Evolutionary conservation across 2,797 vertebrate genomes (phyloP).

Genomic region (Hoplostethus atlanticus): DNA sequence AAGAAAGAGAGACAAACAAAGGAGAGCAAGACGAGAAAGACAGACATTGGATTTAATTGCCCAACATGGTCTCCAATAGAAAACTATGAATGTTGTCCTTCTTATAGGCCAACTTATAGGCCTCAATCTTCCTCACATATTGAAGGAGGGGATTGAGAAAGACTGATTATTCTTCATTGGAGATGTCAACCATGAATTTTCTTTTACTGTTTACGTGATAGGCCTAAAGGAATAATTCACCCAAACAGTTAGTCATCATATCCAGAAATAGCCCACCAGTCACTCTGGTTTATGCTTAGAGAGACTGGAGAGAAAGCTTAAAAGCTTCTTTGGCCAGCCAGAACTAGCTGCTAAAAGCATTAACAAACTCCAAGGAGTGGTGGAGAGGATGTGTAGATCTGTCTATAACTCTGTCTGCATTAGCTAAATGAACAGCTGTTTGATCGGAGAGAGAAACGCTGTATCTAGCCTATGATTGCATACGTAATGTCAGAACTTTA

Average conservation of each 20-base stretch:
- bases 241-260: constrained; percentile 43
- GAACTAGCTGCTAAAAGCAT: constrained; percentile 52
- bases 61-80: too few species aligned
- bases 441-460: constrained; percentile 28
- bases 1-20: neutral
- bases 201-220: constrained; percentile 32
- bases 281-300: constrained; percentile 52
- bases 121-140: neutral
- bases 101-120: too few species aligned
- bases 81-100: too few species aligned
- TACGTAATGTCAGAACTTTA: constrained; percentile 35
- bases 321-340: constrained; percentile 69
- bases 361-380: constrained; percentile 38
- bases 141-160: neutral
- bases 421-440: constrained; percentile 61
- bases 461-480: constrained; percentile 31
- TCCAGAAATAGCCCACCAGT: constrained; percentile 55
- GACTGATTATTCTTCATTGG: neutral
- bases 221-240: constrained; percentile 34
- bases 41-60: neutral
- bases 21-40: neutral
- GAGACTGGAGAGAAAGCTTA: constrained; percentile 46
- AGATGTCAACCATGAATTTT: constrained; percentile 10
- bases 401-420: constrained; percentile 52
- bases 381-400: constrained; percentile 43